Base-by-base conservation (phyloP, 2,797 vertebrate species). In the Coregonus ussuriensis region DNA sequence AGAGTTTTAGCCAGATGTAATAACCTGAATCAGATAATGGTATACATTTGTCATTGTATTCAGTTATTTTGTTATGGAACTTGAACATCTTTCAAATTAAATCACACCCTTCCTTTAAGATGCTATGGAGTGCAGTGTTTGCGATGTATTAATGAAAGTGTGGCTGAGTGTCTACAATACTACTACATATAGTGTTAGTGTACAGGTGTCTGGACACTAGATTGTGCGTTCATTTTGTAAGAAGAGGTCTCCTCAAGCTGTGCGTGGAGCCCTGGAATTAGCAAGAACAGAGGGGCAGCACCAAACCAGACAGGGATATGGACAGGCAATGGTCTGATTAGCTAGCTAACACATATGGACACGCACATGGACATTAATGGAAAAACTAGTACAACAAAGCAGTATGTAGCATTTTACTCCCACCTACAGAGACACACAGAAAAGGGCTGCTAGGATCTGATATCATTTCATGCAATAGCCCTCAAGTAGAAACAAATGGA, bases 191-290 rank as follows among this genome's bases (percentile, higher is more conserved):
- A 85, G 81, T 82, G 82, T 82, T 75, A 84, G 79, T 77, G 77
- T 69, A 75, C 79, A 86, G 83, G 79, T 75, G 16, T 72, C 83
- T 84, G 88, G 75, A 90, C 86, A 86, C 84, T 85, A 85, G 79
- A 77, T 85, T 91, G 91, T 91, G 89, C 87, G 79, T 91, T 88
- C 72, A 73, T 84, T 75, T 56, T 67, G 29, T 52, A 74, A 85
- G 21, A 21, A 21, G 70, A 85, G 76, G 76, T 70, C 33, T 70
- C 79, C 75, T 47, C 53, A 62, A 62, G 56, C 73, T 18, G 15
- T 6, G 51, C 74, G 5, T 18, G 69, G 68, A 9, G 68, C 14
- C 21, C n/a, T 78, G 53, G 3, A 33, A 5, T 82, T 52, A 67
- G 69, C 69, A 63, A 56, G 53, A 29, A 74, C 54, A 79, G 71